Percentiles rank a stretch among this genome's conserved stretches.
Conservation (phyloP, 2,888 invertebrate genomes). For the Tipula vernalis region DNA sequence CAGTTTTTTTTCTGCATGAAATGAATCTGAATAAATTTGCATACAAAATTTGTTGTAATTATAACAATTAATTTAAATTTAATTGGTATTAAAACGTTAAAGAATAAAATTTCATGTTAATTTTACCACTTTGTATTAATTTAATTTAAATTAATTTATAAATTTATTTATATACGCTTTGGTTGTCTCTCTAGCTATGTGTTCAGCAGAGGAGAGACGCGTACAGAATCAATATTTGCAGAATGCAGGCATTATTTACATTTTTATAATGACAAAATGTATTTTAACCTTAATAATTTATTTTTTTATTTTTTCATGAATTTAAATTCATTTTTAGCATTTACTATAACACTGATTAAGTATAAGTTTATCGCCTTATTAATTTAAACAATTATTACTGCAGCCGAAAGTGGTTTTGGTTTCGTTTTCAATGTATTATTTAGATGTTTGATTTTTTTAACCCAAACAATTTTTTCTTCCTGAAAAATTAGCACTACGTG, state of each 20-base stretch:
- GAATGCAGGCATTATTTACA: background rate
- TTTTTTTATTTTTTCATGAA: background rate
- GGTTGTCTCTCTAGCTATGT: background rate
- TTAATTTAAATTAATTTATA: background rate
- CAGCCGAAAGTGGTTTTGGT: background rate
- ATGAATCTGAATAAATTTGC: background rate
- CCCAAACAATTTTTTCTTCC: no score
- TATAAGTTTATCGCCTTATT: background rate
- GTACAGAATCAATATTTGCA: background rate
- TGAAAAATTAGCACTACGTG: no score
- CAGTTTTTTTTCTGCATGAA: background rate
- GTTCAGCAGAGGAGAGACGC: background rate
- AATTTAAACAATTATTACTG: background rate
- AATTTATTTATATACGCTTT: background rate
- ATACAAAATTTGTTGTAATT: background rate
- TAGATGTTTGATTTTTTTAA: no score
- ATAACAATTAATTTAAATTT: conserved; percentile 1
- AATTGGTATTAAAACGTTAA: background rate
- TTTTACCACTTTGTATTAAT: background rate
- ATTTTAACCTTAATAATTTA: background rate
- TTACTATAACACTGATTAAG: background rate
- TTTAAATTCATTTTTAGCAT: background rate
- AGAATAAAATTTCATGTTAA: background rate
- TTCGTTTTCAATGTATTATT: background rate
- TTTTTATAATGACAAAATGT: background rate